Evolutionary conservation across 2,888 invertebrate species (phyloP).

Genomic region (Chrysolina americana): DNA sequence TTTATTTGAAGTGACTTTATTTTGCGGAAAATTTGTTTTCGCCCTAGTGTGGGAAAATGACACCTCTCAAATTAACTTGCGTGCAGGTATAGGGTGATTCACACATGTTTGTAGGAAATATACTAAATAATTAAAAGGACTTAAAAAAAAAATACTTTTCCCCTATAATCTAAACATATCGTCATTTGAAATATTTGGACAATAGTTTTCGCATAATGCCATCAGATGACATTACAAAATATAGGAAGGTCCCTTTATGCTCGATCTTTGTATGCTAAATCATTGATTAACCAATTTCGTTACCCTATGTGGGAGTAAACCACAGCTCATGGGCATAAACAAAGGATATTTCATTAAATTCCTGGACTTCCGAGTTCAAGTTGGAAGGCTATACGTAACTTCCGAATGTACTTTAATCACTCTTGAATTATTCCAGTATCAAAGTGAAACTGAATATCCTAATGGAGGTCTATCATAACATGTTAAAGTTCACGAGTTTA

Average conservation of each 20-base stretch:
- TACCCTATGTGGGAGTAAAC: background rate
- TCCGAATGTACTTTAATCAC: constrained; percentile 4
- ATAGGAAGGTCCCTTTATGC: background rate
- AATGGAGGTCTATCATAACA: background rate
- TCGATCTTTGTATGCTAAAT: background rate
- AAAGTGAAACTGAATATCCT: constrained; percentile 4
- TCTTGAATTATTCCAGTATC: background rate
- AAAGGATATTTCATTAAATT: constrained; percentile 13
- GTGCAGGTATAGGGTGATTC: no score
- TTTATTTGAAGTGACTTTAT: no score
- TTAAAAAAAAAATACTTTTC: no score
- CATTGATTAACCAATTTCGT: constrained; percentile 11
- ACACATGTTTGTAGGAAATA: no score
- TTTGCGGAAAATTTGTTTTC: no score
- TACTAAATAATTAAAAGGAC: no score
- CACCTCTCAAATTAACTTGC: no score
- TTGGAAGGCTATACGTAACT: constrained; percentile 1
- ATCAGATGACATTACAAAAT: background rate
- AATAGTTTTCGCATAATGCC: background rate
- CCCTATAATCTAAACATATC: no score
- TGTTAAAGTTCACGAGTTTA: no score
- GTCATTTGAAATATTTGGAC: no score
- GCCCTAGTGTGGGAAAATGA: no score
- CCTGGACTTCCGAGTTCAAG: constrained; percentile 13
- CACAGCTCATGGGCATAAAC: background rate